These are phyloP conservation scores for Spodoptera littoralis DNA, from an alignment of 2,888 invertebrate species.

Conservation along the genomic window DNA sequence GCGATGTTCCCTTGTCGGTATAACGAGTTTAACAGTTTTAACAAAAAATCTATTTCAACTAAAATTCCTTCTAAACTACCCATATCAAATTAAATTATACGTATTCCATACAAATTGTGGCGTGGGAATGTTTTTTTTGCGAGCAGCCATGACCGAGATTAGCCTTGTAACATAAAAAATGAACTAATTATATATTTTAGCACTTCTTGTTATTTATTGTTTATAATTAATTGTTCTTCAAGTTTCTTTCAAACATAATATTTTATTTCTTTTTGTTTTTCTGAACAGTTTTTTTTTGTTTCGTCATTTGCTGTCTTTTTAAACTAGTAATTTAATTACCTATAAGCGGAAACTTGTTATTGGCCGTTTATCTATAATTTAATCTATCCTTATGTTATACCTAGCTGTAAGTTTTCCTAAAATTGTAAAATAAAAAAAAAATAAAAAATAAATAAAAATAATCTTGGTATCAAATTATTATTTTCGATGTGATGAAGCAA, in stretches of 20 bases:
- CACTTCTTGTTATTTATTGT: constrained; percentile 31
- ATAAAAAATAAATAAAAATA: no score
- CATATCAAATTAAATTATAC: constrained; percentile 80
- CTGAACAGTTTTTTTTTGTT: no score
- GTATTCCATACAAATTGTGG: constrained; percentile 75
- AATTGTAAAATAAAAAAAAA: no score
- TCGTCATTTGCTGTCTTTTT: no score
- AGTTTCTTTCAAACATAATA: no score
- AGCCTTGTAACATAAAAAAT: constrained; percentile 46
- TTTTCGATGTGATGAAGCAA: constrained; percentile 1
- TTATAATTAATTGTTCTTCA: no score
- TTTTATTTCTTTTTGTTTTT: no score
- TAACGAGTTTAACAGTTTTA: constrained; percentile 42
- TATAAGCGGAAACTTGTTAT: no score
- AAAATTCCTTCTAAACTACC: constrained; percentile 70
- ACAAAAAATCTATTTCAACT: constrained; percentile 62
- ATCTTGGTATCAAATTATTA: not conserved
- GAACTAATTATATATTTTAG: constrained; percentile 49
- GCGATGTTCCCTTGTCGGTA: constrained; percentile 23
- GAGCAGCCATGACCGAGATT: constrained; percentile 65
- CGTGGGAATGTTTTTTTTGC: constrained; percentile 75
- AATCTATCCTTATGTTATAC: no score
- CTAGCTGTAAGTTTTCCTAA: no score
- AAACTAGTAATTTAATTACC: no score
- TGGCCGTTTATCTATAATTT: no score